These are phyloP conservation scores for Channa argus DNA, from an alignment of 2,113 vertebrate genomes.

Conservation along the genomic window DNA sequence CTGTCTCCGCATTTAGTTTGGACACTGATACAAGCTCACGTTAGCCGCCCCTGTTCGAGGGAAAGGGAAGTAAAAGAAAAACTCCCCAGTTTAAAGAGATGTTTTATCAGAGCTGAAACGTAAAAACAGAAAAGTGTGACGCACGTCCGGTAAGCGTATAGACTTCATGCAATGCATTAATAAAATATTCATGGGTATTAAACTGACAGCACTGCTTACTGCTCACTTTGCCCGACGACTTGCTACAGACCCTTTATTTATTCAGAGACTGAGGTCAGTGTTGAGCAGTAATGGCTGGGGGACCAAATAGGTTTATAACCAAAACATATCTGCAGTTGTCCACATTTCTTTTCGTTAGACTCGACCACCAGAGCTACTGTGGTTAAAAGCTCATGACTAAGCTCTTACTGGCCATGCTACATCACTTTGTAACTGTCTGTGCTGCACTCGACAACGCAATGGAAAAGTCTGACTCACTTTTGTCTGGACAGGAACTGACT, in stretches of 20 bases:
- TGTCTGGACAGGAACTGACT: slow-evolving; percentile 80
- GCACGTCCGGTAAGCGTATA: slow-evolving; percentile 14
- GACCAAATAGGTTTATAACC: slow-evolving; percentile 63
- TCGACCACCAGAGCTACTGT: slow-evolving; percentile 68
- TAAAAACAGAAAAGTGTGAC: slow-evolving; percentile 33
- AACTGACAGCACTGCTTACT: slow-evolving; percentile 10
- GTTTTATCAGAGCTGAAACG: slow-evolving; percentile 30
- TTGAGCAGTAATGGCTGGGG: slow-evolving; percentile 41
- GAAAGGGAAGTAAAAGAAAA: background rate
- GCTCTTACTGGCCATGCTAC: slow-evolving; percentile 66
- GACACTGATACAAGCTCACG: background rate
- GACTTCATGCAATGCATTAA: slow-evolving; percentile 12
- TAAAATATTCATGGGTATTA: slow-evolving; percentile 32
- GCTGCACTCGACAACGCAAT: slow-evolving; percentile 51
- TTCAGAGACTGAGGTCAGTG: slow-evolving; percentile 64
- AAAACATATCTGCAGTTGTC: slow-evolving; percentile 70
- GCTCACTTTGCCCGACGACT: slow-evolving; percentile 14
- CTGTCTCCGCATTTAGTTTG: background rate
- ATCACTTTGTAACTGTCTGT: slow-evolving; percentile 64
- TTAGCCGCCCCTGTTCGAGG: background rate
- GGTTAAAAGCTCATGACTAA: slow-evolving; percentile 78
- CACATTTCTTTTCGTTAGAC: slow-evolving; percentile 38
- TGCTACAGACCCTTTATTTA: slow-evolving; percentile 59
- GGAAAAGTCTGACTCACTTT: slow-evolving; percentile 79
- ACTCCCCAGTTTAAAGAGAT: background rate